Evolutionary conservation across 2,888 invertebrate species (phyloP), one percentile per base, ranked within the genome.

Genomic region (Labia minor): DNA sequence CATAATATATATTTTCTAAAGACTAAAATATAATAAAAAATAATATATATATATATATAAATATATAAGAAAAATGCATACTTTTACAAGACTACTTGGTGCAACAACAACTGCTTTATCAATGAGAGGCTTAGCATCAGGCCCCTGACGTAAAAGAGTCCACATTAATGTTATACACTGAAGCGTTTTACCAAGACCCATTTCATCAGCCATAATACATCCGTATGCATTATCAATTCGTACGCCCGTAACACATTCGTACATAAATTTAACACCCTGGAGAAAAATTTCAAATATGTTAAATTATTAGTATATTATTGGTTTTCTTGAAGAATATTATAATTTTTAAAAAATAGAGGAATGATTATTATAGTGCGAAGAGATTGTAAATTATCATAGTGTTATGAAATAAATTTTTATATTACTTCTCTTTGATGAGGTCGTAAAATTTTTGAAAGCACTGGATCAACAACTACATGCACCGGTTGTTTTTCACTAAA

Each of bases 141-240:
- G 93, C 61, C 97, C 89, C 80, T 99, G 99, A 49, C 90, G 83
- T 71, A 99, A 77, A 19, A 98, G 78, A 0, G 97, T 96, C 97
- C 97, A 99, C 18, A 97, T 80, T 11, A 99, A 79, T 0, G 97
- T 90, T 67, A 99, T 96, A 77, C 98, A 99, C 77, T 99, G 99
- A 10, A 99, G 80, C 0, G 99, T 99, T 80, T 99, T 99, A 1
- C 98, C 98, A 37, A 98, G 81, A 65, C 92, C 97, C 98, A 99
- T 99, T 83, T 99, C 99, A 79, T 99, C 99, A 1, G 99, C 99
- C 98, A 99, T 99, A 63, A 99, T 99, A 74, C 98, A 99, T 0
- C 99, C 99, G 77, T 84, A 89, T 21, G 89, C 89, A 69, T 85
- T 83, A 67, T 90, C 88, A 72, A 95, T 94, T 73, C 93, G 89